phyloP scores from a whole-genome alignment of 2,797 vertebrate species.

The Lates japonicus region DNA sequence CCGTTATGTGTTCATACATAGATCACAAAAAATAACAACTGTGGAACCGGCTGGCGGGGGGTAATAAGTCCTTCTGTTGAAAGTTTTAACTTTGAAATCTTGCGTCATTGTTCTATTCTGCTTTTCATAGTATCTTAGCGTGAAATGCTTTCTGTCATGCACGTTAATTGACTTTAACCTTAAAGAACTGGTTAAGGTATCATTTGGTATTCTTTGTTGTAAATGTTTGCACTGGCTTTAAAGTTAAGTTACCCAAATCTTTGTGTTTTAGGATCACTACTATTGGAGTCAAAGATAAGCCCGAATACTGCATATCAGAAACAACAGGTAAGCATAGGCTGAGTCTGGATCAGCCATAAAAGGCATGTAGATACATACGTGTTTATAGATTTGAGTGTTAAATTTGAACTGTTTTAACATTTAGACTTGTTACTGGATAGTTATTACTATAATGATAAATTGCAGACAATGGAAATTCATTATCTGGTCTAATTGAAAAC shows the following conservation, averaged over 20 bases:
- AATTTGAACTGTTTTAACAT: background rate
- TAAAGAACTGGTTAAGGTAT: background rate
- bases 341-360: background rate
- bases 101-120: background rate
- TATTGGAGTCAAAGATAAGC: slow-evolving; percentile 99
- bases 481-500: background rate
- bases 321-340: slow-evolving; percentile 92
- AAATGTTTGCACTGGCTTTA: background rate
- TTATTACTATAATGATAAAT: background rate
- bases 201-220: background rate
- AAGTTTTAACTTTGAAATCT: background rate
- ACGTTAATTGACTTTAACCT: background rate
- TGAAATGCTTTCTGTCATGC: background rate
- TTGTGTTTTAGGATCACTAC: slow-evolving; percentile 91
- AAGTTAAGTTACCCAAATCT: slow-evolving; percentile 27
- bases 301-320: slow-evolving; percentile 99
- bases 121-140: slow-evolving; percentile 1
- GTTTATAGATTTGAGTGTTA: background rate
- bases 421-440: slow-evolving; percentile 16
- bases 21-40: accelerated
- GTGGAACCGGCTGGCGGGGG: accelerated
- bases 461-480: background rate
- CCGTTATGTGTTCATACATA: too few relatives aligned
- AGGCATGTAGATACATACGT: accelerated
- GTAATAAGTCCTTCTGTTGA: background rate